These are phyloP conservation scores for Linyphia triangularis DNA, from an alignment of 2,888 invertebrate species.

Conservation along the genomic window DNA sequence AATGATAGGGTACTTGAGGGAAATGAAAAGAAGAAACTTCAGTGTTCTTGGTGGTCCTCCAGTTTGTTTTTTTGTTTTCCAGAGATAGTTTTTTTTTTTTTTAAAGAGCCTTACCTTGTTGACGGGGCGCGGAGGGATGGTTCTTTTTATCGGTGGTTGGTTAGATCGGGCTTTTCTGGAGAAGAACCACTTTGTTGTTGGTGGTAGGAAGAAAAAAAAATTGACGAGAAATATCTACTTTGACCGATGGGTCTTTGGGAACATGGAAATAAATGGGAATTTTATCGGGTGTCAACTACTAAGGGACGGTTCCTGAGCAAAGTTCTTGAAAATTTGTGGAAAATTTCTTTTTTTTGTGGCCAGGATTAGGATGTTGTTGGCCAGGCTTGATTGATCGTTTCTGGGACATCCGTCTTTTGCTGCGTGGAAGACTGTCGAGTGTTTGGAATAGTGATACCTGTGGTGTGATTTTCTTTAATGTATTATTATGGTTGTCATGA, in stretches of 20 bases:
- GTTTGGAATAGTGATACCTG: background rate
- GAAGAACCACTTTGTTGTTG: slow-evolving; percentile 10
- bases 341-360: background rate
- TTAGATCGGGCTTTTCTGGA: background rate
- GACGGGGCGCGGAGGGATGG: slow-evolving; percentile 12
- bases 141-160: slow-evolving; percentile 15
- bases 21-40: background rate
- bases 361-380: slow-evolving; percentile 1
- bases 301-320: background rate
- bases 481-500: too few relatives aligned
- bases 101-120: slow-evolving; percentile 69
- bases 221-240: background rate
- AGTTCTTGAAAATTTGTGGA: background rate
- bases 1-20: slow-evolving; percentile 36
- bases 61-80: slow-evolving; percentile 22
- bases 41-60: background rate
- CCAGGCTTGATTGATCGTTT: slow-evolving; percentile 14
- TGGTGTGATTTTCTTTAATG: background rate
- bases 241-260: slow-evolving; percentile 17
- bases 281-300: slow-evolving; percentile 46
- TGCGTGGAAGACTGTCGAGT: background rate
- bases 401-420: background rate
- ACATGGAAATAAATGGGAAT: slow-evolving; percentile 44
- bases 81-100: slow-evolving; percentile 13
- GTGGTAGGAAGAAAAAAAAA: background rate